Evolutionary conservation across 2,113 vertebrate genomes (phyloP).

Genomic region (Dicentrarchus labrax): DNA sequence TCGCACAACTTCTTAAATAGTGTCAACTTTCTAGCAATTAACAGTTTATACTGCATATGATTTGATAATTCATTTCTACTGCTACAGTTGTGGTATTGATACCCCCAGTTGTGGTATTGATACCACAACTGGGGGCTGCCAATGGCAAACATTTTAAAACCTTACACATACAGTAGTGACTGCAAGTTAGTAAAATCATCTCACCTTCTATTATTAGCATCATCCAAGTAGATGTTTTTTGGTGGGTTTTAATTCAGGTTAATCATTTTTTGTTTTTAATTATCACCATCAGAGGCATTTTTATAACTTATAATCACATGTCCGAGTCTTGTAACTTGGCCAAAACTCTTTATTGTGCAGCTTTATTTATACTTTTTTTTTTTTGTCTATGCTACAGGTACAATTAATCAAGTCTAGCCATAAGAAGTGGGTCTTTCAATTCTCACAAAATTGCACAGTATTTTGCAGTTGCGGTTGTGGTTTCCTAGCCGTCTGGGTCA

Average conservation of each 20-base stretch:
- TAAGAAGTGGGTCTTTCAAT: slow-evolving; percentile 20
- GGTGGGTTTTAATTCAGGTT: background rate
- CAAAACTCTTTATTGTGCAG: background rate
- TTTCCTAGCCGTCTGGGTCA: slow-evolving; percentile 46
- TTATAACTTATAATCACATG: background rate
- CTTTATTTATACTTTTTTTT: background rate
- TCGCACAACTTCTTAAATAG: background rate
- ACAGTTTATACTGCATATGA: background rate
- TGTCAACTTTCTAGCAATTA: slow-evolving; percentile 1
- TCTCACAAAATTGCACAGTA: background rate
- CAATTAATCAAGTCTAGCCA: slow-evolving; percentile 4
- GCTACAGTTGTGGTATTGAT: no score
- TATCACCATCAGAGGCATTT: background rate
- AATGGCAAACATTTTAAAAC: background rate
- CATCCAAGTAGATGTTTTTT: background rate
- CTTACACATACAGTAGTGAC: background rate
- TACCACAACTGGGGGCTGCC: background rate
- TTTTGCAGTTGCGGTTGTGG: slow-evolving; percentile 1
- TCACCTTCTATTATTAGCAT: background rate
- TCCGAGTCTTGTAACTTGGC: background rate
- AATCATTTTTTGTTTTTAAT: background rate
- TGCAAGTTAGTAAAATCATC: background rate
- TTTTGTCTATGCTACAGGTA: background rate
- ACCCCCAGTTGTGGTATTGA: no score
- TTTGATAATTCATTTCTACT: background rate